Evolutionary conservation across 2,113 vertebrate genomes (phyloP).

Genomic region (Sciurus niger): DNA sequence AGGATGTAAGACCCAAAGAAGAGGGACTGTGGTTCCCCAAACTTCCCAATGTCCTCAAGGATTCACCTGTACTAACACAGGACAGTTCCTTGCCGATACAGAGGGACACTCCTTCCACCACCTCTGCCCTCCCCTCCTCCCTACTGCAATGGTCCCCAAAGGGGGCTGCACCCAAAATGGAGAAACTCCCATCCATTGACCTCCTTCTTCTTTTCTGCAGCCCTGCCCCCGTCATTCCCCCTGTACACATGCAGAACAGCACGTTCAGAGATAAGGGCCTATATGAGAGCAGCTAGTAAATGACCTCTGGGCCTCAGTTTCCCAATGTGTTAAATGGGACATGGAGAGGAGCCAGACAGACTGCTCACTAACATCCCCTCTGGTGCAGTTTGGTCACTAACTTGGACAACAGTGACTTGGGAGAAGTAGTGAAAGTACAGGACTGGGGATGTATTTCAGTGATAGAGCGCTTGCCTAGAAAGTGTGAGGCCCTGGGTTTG

Average conservation of each 20-base stretch:
- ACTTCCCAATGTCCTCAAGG: neutral
- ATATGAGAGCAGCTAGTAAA: neutral
- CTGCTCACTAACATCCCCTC: neutral
- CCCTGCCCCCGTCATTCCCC: neutral
- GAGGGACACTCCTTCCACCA: neutral
- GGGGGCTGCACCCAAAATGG: neutral
- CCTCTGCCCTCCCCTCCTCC: neutral
- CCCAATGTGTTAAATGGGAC: neutral
- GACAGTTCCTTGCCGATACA: neutral
- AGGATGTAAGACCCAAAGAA: neutral
- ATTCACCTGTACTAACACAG: fast-evolving
- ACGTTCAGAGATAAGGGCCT: neutral
- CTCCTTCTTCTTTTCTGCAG: neutral
- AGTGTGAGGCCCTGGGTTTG: neutral
- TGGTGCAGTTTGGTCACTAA: neutral
- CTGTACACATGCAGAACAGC: neutral
- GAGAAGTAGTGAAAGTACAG: neutral
- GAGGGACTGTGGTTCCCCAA: neutral
- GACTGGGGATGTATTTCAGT: neutral
- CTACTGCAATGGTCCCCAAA: neutral
- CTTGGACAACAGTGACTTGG: neutral
- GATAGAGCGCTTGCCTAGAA: neutral
- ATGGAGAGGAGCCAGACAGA: fast-evolving
- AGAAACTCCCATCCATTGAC: fast-evolving
- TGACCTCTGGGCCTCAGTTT: fast-evolving